These are phyloP conservation scores for Setophaga coronata DNA, from an alignment of 2,113 vertebrate genomes.

Conservation along the genomic window DNA sequence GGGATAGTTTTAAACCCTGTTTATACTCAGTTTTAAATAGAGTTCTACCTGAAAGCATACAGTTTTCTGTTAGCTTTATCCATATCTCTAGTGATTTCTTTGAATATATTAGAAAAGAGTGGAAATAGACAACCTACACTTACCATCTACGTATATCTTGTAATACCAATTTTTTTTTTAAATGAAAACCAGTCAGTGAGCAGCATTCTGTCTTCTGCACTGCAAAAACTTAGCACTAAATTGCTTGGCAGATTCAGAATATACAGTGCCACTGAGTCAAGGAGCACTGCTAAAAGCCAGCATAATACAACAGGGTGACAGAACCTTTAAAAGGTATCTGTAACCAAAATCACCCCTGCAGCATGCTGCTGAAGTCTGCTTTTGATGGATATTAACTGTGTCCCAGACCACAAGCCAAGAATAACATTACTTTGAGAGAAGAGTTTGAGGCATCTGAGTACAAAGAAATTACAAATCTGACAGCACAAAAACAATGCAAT, in stretches of 20 bases:
- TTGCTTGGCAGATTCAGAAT: background rate
- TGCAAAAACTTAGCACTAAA: background rate
- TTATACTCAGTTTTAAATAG: background rate
- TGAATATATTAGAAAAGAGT: background rate
- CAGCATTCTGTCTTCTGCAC: background rate
- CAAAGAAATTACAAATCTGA: background rate
- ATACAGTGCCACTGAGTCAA: background rate
- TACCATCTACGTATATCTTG: rapidly evolving
- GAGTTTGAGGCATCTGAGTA: background rate
- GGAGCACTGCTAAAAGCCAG: background rate
- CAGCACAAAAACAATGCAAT: background rate
- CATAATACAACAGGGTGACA: background rate
- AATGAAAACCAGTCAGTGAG: background rate
- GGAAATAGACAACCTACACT: background rate
- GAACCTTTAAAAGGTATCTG: background rate
- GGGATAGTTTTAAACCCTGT: background rate
- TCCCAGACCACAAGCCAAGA: background rate
- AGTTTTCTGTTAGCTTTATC: background rate
- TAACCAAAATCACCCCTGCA: background rate
- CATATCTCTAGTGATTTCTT: background rate
- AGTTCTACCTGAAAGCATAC: background rate
- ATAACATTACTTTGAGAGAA: background rate
- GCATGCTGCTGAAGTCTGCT: rapidly evolving
- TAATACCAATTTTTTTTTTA: background rate
- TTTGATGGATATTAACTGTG: background rate